Conservation (phyloP, 1,140 invertebrate genomes). For the Lucilia sericata region DNA sequence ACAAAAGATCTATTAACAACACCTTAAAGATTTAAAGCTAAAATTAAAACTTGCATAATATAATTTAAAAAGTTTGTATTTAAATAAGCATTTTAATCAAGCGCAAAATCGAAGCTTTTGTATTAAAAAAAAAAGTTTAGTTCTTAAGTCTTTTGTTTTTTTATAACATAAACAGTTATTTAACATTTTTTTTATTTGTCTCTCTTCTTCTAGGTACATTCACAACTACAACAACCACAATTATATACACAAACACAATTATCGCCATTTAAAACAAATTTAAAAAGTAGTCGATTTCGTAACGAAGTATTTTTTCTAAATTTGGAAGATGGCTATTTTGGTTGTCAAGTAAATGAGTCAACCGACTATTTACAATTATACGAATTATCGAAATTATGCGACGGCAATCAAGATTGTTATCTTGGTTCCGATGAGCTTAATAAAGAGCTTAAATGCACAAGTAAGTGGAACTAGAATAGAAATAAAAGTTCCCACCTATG, state of each 20-base stretch:
- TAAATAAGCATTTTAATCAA: no score
- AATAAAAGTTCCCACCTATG: neutral
- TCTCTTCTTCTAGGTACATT: conserved; percentile 77
- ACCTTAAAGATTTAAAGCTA: no score
- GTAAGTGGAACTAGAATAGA: conserved; percentile 71
- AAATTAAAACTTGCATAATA: no score
- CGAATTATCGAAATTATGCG: conserved; percentile 94
- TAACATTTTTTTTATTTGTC: conserved; percentile 44
- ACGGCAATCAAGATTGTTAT: conserved; percentile 90
- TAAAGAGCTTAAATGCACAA: conserved; percentile 92
- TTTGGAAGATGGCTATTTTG: conserved; percentile 96
- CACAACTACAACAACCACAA: conserved; percentile 71
- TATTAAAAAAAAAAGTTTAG: neutral
- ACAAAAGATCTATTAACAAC: no score
- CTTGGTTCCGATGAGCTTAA: conserved; percentile 90
- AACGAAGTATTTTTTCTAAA: conserved; percentile 96
- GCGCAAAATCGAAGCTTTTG: neutral
- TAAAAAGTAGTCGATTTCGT: conserved; percentile 76
- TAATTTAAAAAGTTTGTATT: no score
- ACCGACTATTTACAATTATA: conserved; percentile 93
- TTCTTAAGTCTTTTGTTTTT: conserved; percentile 28
- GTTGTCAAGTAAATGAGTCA: conserved; percentile 96
- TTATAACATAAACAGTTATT: neutral
- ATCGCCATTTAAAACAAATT: conserved; percentile 59
- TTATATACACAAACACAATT: conserved; percentile 54